phyloP scores from a whole-genome alignment of 64 coral and sea anemone species.

The Orbicella faveolata region DNA sequence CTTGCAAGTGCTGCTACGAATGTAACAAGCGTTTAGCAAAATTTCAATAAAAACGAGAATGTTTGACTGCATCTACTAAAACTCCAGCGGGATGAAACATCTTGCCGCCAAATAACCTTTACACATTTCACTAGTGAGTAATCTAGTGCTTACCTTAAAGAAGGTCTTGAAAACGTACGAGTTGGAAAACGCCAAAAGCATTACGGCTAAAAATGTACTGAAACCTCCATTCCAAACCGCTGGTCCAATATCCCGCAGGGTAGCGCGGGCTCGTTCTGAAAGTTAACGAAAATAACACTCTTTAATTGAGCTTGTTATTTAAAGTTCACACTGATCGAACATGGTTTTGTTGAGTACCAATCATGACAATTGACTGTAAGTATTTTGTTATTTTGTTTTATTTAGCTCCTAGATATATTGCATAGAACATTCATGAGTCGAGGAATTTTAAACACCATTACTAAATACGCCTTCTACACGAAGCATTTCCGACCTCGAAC shows the following conservation, averaged over 20 bases:
- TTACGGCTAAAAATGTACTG: conserved; percentile 90
- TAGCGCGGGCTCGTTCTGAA: conserved; percentile 74
- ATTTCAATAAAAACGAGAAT: no score
- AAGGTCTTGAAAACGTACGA: conserved; percentile 90
- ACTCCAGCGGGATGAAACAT: not conserved
- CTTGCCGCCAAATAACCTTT: not conserved
- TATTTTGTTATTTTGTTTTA: no score
- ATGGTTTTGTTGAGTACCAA: no score
- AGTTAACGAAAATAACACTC: not conserved
- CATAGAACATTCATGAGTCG: no score
- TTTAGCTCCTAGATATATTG: no score
- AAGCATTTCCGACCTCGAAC: no score
- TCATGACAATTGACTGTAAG: no score
- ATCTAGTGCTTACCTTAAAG: conserved; percentile 74
- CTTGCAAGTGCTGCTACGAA: no score
- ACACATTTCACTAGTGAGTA: no score
- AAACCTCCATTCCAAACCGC: conserved; percentile 96
- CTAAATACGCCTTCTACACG: no score
- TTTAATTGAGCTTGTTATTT: not conserved
- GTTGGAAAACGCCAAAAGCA: conserved; percentile 74
- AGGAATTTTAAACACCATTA: no score
- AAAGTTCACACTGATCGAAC: not conserved
- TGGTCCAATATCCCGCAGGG: conserved; percentile 83
- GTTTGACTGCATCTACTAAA: not conserved
- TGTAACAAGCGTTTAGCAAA: no score